Evolutionary conservation across 2,797 vertebrate species (phyloP), one percentile per base, ranked within the genome.

Genomic region (Microhierax caerulescens): DNA sequence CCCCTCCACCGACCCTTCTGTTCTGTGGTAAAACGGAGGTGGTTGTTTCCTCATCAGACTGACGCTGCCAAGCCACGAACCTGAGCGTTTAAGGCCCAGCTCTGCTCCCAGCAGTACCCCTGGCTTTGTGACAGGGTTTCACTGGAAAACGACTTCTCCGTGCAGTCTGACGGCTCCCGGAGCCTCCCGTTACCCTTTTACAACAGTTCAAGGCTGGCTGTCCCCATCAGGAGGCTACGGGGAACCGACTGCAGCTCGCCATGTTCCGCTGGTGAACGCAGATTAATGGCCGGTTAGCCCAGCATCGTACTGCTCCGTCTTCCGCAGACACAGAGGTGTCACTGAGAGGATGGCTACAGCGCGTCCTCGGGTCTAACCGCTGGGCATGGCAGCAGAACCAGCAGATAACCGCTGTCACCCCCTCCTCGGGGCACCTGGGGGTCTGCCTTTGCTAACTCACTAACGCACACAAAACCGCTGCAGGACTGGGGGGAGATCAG

Each of bases 161-260:
- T 25, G 28, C 73, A 45, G 68, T 14, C 57, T 5, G 18, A 10
- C 11, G 3, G 6, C 16, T 23, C 11, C 4, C 7, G 18, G 36
- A 69, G 72, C 9, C 41, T 23, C 25, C 45, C 3, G 19, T 5
- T 27, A 36, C 36, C 20, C 32, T 37, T 50, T 45, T 13, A 17
- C 15, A 56, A 28, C 48, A 41, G 1, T 2, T 14, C 28, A 27
- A 50, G 85, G 41, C 8, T 0, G 18, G 59, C 20, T 32, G 41
- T 4, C 61, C 32, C 37, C 39, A 32, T 0, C 32, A 23, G 47
- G 43, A 63, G 28, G 25, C 41, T 21, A 8, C 22, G 9, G 36
- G 36, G n/a, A 13, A 3, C 0, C 0, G 1, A 19, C 6, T 63
- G 60, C 28, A 50, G 23, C 0, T 45, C 74, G 17, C 36, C 19